phyloP scores from a whole-genome alignment of 2,113 vertebrate species.

The Corynorhinus townsendii region DNA sequence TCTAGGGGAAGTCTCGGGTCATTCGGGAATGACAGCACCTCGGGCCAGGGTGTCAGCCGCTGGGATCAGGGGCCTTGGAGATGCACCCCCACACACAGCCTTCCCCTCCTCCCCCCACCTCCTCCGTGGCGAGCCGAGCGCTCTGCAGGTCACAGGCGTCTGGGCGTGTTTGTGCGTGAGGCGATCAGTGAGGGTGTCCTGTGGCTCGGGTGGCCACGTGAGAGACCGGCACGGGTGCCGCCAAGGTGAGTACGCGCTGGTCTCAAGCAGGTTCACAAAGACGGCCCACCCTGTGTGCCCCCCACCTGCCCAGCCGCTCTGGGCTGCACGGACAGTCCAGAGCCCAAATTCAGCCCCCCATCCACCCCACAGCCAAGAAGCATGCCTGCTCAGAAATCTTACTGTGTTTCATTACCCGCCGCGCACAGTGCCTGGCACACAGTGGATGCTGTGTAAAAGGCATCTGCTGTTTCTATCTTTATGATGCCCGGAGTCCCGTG shows the following conservation, averaged over 20 bases:
- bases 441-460: too few species aligned
- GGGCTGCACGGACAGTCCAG: background rate
- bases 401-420: too few species aligned
- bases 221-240: constrained; percentile 79
- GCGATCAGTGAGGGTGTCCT: constrained; percentile 86
- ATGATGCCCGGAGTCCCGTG: background rate
- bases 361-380: background rate
- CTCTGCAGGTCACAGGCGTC: background rate
- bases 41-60: background rate
- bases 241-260: constrained; percentile 92
- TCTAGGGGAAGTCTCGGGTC: background rate
- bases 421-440: too few species aligned
- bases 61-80: constrained; percentile 47
- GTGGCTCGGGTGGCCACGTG: constrained; percentile 84
- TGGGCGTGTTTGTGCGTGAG: constrained; percentile 50
- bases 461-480: too few species aligned
- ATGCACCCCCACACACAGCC: background rate
- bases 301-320: background rate
- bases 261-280: constrained; percentile 83
- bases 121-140: background rate
- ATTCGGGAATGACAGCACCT: background rate
- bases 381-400: background rate
- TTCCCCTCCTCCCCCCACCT: background rate
- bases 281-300: constrained; percentile 86
- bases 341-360: background rate